Evolutionary conservation across 2,888 invertebrate genomes (phyloP).

Genomic region (Venusia cambrica): DNA sequence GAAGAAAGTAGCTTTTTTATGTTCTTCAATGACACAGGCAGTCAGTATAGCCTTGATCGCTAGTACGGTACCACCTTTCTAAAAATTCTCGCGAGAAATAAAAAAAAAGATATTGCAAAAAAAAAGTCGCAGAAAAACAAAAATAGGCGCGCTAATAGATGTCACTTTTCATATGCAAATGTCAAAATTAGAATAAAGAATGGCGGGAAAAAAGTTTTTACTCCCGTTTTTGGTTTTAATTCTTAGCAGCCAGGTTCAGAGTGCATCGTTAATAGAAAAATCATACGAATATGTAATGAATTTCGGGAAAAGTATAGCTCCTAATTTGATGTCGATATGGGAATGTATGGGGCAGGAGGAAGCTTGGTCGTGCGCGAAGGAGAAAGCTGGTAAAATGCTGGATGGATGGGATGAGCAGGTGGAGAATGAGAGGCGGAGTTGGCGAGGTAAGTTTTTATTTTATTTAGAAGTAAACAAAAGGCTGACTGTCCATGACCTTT

Average conservation of each 20-base stretch:
- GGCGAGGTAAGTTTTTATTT: slow-evolving; percentile 66
- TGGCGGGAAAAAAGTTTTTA: slow-evolving; percentile 47
- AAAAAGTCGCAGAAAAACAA: slow-evolving; percentile 6
- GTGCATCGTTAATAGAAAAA: slow-evolving; percentile 58
- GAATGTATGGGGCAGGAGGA: slow-evolving; percentile 75
- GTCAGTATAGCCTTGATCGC: slow-evolving; percentile 56
- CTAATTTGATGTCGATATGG: slow-evolving; percentile 76
- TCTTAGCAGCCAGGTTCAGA: slow-evolving; percentile 46
- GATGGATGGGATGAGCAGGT: slow-evolving; percentile 62
- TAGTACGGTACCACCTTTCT: slow-evolving; percentile 16
- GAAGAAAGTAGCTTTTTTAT: slow-evolving; percentile 58
- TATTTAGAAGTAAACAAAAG: no score
- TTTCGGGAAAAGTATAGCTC: slow-evolving; percentile 64
- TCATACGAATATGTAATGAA: slow-evolving; percentile 67
- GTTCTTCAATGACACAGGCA: slow-evolving; percentile 33
- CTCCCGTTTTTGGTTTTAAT: slow-evolving; percentile 41
- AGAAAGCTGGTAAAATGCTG: slow-evolving; percentile 77
- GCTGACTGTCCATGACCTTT: no score
- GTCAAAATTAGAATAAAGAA: slow-evolving; percentile 32
- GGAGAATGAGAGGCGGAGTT: slow-evolving; percentile 54
- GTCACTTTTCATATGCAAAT: slow-evolving; percentile 1
- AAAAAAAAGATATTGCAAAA: slow-evolving; percentile 17
- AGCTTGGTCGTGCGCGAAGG: slow-evolving; percentile 77
- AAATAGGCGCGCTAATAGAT: neutral
- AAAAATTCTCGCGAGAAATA: slow-evolving; percentile 29